Evolutionary conservation across 1,140 invertebrate genomes (phyloP).

Genomic region (Drosophila orena): DNA sequence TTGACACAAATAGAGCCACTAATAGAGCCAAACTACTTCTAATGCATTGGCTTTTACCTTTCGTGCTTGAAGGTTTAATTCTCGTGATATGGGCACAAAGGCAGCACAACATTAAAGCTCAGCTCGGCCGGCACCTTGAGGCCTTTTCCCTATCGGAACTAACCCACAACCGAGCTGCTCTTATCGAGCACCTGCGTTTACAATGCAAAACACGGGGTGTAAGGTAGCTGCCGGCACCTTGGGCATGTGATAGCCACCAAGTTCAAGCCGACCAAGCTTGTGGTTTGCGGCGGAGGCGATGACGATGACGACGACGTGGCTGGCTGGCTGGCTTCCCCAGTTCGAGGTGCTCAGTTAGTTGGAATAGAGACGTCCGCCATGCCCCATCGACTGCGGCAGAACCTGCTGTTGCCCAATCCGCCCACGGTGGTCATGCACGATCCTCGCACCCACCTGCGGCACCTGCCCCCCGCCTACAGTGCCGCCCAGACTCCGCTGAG

Average conservation of each 20-base stretch:
- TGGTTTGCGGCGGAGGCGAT: slow-evolving; percentile 46
- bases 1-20: too few species aligned
- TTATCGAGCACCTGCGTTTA: slow-evolving; percentile 42
- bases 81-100: not conserved
- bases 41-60: not conserved
- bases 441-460: slow-evolving; percentile 64
- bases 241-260: slow-evolving; percentile 59
- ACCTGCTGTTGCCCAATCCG: slow-evolving; percentile 52
- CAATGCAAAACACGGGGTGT: slow-evolving; percentile 34
- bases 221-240: slow-evolving; percentile 38
- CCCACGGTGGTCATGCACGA: slow-evolving; percentile 61
- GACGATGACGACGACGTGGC: slow-evolving; percentile 16
- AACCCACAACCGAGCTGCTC: slow-evolving; percentile 6
- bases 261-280: slow-evolving; percentile 60
- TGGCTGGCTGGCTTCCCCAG: slow-evolving; percentile 21
- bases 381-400: slow-evolving; percentile 64
- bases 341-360: slow-evolving; percentile 37
- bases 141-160: slow-evolving; percentile 28
- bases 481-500: slow-evolving; percentile 64
- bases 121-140: slow-evolving; percentile 10
- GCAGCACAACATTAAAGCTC: not conserved
- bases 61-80: not conserved
- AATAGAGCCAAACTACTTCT: too few species aligned
- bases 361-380: slow-evolving; percentile 50
- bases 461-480: slow-evolving; percentile 68